Percentiles rank a stretch among this genome's conserved stretches.
phyloP scores from a whole-genome alignment of 1,140 invertebrate species.

The Pogonomyrmex barbatus region DNA sequence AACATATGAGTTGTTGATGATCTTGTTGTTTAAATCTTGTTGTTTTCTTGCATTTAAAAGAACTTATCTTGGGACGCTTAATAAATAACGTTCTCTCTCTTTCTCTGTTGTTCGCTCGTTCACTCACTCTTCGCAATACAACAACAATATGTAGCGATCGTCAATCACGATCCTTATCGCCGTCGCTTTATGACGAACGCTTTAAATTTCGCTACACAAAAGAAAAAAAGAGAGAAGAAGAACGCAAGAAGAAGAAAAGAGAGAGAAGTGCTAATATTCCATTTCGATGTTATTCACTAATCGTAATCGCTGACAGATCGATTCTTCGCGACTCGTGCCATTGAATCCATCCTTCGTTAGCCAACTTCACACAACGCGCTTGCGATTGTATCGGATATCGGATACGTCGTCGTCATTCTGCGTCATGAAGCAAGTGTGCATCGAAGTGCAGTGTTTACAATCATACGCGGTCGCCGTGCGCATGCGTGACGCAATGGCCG shows the following conservation, averaged over 20 bases:
- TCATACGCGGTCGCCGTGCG: too few species aligned
- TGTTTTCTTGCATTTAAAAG: not conserved
- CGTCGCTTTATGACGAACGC: not conserved
- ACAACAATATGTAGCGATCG: not conserved
- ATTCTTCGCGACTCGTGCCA: not conserved
- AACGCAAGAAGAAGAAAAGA: not conserved
- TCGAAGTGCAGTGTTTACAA: too few species aligned
- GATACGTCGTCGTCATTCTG: too few species aligned
- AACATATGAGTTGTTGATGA: not conserved
- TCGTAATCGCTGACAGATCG: not conserved
- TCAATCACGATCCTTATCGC: not conserved
- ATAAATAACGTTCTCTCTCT: not conserved
- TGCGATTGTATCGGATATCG: too few species aligned
- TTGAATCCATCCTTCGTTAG: not conserved
- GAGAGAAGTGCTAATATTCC: not conserved
- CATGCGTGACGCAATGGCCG: too few species aligned
- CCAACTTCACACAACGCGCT: too few species aligned
- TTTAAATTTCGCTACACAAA: not conserved
- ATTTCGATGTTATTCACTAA: not conserved
- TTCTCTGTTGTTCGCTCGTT: not conserved
- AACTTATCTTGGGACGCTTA: not conserved
- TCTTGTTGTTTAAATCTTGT: not conserved
- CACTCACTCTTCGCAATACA: not conserved
- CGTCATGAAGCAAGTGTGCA: too few species aligned
- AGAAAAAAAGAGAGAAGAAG: not conserved